phyloP scores from a whole-genome alignment of 2,888 invertebrate species.

The Spisula subtruncata region DNA sequence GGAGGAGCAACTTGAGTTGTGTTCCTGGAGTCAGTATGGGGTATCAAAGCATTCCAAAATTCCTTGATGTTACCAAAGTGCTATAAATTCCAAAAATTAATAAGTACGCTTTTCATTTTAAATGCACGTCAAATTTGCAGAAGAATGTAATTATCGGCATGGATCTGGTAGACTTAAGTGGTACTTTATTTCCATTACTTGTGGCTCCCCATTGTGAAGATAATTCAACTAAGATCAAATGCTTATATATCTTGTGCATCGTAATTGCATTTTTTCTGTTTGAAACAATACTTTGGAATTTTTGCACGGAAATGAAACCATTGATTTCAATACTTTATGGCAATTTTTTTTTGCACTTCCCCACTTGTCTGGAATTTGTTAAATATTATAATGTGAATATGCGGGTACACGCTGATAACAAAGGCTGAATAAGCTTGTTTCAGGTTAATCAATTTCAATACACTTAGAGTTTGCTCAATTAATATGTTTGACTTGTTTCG shows the following conservation, averaged over 20 bases:
- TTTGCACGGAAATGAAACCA: not conserved
- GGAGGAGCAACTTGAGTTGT: not conserved
- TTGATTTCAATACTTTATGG: not conserved
- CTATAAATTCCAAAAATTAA: slow-evolving; percentile 3
- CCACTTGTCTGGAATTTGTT: too few relatives aligned
- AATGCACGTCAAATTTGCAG: not conserved
- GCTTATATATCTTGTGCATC: not conserved
- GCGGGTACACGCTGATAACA: too few relatives aligned
- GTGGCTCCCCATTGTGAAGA: not conserved
- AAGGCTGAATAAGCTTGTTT: too few relatives aligned
- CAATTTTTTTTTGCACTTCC: too few relatives aligned
- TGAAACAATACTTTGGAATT: not conserved
- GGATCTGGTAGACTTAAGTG: not conserved
- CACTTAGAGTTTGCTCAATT: too few relatives aligned
- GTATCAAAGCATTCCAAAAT: not conserved
- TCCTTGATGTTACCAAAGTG: not conserved
- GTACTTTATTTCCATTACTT: not conserved
- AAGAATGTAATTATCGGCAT: not conserved
- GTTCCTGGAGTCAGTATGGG: not conserved
- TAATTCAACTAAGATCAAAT: not conserved
- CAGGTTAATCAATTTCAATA: too few relatives aligned
- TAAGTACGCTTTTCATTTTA: not conserved
- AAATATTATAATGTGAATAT: too few relatives aligned
- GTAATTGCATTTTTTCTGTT: not conserved
- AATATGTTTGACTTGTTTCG: too few relatives aligned